These are phyloP conservation scores for Meteorus sp. DNA, from an alignment of 1,140 invertebrate genomes.

Conservation along the genomic window DNA sequence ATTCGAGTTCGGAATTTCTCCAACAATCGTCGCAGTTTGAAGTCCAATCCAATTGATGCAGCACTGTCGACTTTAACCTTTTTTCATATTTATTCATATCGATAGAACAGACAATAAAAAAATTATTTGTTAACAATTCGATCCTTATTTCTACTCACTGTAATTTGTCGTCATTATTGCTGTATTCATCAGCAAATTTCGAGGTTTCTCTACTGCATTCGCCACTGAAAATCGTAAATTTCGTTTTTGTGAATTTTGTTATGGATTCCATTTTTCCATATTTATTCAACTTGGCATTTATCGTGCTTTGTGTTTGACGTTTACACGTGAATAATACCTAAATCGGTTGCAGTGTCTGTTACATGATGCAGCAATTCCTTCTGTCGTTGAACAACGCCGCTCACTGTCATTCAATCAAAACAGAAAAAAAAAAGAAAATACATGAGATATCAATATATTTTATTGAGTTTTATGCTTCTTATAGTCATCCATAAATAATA, in stretches of 20 bases:
- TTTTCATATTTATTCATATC: constrained; percentile 46
- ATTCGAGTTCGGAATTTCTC: constrained; percentile 49
- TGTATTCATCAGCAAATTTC: constrained; percentile 47
- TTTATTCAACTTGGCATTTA: constrained; percentile 2
- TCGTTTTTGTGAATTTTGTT: neutral
- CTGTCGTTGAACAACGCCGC: constrained; percentile 38
- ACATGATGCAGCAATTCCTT: constrained; percentile 41
- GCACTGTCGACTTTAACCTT: constrained; percentile 53
- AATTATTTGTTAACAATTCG: neutral
- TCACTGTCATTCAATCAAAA: constrained; percentile 31
- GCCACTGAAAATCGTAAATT: constrained; percentile 36
- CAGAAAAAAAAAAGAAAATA: constrained; percentile 4
- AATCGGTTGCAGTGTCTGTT: constrained; percentile 39
- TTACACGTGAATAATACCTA: constrained; percentile 32
- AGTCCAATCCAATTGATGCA: constrained; percentile 49
- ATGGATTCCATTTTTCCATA: constrained; percentile 9
- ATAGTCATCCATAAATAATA: too few species aligned
- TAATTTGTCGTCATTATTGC: constrained; percentile 48
- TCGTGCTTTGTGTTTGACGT: neutral
- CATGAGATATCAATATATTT: neutral
- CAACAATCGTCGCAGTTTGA: constrained; percentile 48
- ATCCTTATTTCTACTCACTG: constrained; percentile 43
- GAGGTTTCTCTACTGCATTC: constrained; percentile 49
- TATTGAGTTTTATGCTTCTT: neutral
- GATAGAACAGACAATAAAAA: constrained; percentile 3